These are phyloP conservation scores for Xenus cinereus DNA, from an alignment of 2,113 vertebrate species.

Conservation along the genomic window DNA sequence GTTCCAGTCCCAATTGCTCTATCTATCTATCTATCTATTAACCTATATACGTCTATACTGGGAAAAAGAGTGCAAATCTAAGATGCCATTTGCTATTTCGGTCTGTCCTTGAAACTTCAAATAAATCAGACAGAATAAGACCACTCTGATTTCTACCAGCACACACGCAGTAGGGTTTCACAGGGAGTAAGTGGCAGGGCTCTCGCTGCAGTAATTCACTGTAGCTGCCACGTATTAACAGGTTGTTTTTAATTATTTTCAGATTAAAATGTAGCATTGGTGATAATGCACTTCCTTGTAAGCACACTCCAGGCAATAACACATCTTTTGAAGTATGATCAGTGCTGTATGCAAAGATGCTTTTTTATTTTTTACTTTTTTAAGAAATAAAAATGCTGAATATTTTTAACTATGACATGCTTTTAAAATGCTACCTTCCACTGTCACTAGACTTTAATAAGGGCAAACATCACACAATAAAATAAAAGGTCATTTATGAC, in stretches of 20 bases:
- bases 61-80: neutral
- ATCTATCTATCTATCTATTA: constrained; percentile 20
- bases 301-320: constrained; percentile 20
- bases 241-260: neutral
- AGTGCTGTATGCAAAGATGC: constrained; percentile 30
- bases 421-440: constrained; percentile 56
- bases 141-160: neutral
- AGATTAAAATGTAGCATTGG: constrained; percentile 31
- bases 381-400: constrained; percentile 40
- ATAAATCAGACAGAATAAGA: constrained; percentile 20
- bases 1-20: neutral
- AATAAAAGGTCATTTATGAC: constrained; percentile 72
- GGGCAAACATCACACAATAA: constrained; percentile 63
- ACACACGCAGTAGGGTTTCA: neutral
- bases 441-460: constrained; percentile 64
- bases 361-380: neutral
- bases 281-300: constrained; percentile 36
- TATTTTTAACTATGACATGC: constrained; percentile 35
- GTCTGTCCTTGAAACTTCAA: constrained; percentile 35
- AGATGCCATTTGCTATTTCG: constrained; percentile 35
- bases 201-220: neutral
- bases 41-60: neutral
- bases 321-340: constrained; percentile 43
- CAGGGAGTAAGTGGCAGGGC: neutral
- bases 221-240: neutral